These are phyloP conservation scores for Acronicta alni DNA, from an alignment of 2,888 invertebrate species.

Conservation along the genomic window DNA sequence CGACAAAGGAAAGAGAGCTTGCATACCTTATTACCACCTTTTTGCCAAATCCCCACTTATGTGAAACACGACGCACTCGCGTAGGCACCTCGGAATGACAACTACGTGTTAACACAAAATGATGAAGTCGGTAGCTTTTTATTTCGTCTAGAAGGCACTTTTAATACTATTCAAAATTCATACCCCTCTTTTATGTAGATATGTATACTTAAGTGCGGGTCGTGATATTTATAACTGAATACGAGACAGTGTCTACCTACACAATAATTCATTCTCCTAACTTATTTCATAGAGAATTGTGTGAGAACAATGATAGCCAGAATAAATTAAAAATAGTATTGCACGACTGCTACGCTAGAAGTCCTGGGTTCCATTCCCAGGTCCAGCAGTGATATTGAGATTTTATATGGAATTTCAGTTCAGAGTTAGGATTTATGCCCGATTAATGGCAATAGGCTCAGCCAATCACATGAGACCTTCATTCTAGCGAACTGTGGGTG, in stretches of 20 bases:
- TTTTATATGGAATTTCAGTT: no score
- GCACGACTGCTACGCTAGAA: no score
- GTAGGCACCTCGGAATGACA: slow-evolving; percentile 79
- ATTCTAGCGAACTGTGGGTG: no score
- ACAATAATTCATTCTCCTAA: neutral
- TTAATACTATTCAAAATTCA: slow-evolving; percentile 44
- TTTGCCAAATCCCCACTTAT: slow-evolving; percentile 86
- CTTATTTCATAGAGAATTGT: neutral
- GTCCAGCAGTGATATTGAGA: no score
- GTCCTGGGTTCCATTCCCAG: no score
- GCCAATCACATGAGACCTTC: no score
- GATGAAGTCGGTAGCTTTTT: slow-evolving; percentile 58
- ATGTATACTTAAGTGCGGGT: slow-evolving; percentile 12
- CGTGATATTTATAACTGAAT: slow-evolving; percentile 34
- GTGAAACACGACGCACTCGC: slow-evolving; percentile 82
- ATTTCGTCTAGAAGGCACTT: slow-evolving; percentile 47
- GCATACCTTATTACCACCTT: slow-evolving; percentile 89
- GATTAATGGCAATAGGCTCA: no score
- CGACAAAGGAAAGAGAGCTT: slow-evolving; percentile 88
- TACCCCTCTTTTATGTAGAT: slow-evolving; percentile 17
- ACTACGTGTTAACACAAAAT: slow-evolving; percentile 74
- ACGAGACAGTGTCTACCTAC: slow-evolving; percentile 2
- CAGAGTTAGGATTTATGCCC: no score
- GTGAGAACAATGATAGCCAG: neutral
- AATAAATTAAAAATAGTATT: no score